Percentiles rank a stretch among this genome's conserved stretches.
Conservation (phyloP, 2,888 invertebrate species). For the Leucania comma region DNA sequence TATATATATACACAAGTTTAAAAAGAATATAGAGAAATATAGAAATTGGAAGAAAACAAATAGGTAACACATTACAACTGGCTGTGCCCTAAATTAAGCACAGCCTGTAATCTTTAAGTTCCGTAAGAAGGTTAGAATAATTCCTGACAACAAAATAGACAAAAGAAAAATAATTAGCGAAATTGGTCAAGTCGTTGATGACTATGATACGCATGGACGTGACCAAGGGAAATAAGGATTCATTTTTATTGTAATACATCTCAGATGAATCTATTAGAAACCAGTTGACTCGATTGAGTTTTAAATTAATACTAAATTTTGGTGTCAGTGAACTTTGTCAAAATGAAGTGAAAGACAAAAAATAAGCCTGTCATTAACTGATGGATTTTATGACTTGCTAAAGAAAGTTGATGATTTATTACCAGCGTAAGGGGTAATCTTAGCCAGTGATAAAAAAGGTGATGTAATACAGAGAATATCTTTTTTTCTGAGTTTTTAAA, state of each 20-base stretch:
- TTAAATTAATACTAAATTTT: not conserved
- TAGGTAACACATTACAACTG: too few relatives aligned
- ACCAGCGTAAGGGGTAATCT: conserved; percentile 13
- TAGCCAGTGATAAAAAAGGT: conserved; percentile 2
- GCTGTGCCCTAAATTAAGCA: too few relatives aligned
- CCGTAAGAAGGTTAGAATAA: too few relatives aligned
- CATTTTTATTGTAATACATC: not conserved
- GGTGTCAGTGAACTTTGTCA: conserved; percentile 8
- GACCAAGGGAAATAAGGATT: too few relatives aligned
- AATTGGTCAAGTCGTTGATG: too few relatives aligned
- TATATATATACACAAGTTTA: too few relatives aligned
- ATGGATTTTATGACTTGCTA: conserved; percentile 18
- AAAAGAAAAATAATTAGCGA: too few relatives aligned
- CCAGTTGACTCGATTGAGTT: not conserved
- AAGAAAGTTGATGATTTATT: conserved; percentile 48
- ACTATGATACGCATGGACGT: too few relatives aligned
- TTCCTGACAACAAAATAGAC: too few relatives aligned
- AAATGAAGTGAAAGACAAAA: conserved; percentile 15
- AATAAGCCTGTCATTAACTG: not conserved
- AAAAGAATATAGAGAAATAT: too few relatives aligned
- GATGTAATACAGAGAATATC: conserved; percentile 9
- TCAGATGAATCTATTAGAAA: not conserved
- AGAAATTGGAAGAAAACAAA: too few relatives aligned
- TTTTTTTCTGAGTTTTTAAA: not conserved
- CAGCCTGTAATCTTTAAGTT: too few relatives aligned